Evolutionary conservation across 2,888 invertebrate species (phyloP), one percentile per base, ranked within the genome.

Genomic region (Chrysolina haemoptera): DNA sequence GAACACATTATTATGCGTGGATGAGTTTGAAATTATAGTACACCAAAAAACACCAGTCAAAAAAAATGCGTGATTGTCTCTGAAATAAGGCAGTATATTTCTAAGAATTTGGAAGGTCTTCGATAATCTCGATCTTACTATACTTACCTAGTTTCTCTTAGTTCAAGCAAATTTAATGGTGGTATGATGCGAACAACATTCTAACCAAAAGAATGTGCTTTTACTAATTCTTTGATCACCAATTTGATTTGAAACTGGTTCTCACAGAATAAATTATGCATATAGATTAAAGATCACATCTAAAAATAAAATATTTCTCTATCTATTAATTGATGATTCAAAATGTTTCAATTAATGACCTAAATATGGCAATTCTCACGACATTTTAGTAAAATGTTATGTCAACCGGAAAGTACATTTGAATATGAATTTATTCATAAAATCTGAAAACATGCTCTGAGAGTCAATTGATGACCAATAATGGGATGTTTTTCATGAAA

Each of bases 271-370:
- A 62, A 68, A 68, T 68, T 53, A 71, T 35, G 27, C 41, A 68
- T 70, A 68, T 68, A 68, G 64, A 68, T 64, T 69, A 18, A 27
- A 27, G 70, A 73, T 73, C 67, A 59, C 18, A 55, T 70, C 73
- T 55, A 14, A 53, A 53, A 43, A 46, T 22, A 50, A 43, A 74
- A 70, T 68, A 73, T 74, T 70, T 74, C 63, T 27, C 62, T 67
- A 67, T 74, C 62, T 70, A 74, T 55, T 43, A 70, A 73, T 70
- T 73, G 69, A 66, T 70, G 66, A 73, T 74, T 69, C 59, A 46
- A 46, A 20, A 55, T 46, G 46, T 59, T 65, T 27, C 59, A 59
- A 68, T 65, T 73, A 65, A 41, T 63, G 70, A 74, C 73, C 73
- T 67, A 63, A 67, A 70, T 67, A 63, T 55, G 46, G 27, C 16